Evolutionary conservation across 2,797 vertebrate genomes (phyloP).

Genomic region (Pangasius sanitwongsei): DNA sequence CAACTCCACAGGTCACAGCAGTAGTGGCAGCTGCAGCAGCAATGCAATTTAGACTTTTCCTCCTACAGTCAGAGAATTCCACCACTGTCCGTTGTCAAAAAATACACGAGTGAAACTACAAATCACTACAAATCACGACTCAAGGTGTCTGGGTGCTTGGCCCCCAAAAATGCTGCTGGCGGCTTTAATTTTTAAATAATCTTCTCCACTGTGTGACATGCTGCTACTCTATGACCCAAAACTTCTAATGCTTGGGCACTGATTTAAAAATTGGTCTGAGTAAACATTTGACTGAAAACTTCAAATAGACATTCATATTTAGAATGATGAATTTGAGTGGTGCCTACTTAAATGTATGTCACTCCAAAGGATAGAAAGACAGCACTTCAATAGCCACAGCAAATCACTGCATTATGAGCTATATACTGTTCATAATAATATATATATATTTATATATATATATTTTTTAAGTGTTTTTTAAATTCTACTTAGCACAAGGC

Average conservation of each 20-base stretch:
- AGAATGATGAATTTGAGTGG: not conserved
- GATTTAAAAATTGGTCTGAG: not conserved
- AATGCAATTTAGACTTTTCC: too few relatives aligned
- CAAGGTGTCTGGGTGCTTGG: too few relatives aligned
- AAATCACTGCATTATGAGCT: too few relatives aligned
- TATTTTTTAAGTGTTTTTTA: slow-evolving; percentile 19
- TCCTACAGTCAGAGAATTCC: too few relatives aligned
- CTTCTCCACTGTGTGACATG: not conserved
- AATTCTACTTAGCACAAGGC: slow-evolving; percentile 50
- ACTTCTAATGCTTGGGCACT: not conserved
- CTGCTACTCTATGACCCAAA: not conserved
- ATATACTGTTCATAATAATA: too few relatives aligned
- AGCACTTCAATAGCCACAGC: slow-evolving; percentile 50
- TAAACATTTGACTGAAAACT: not conserved
- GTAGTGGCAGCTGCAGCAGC: too few relatives aligned
- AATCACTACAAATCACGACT: too few relatives aligned
- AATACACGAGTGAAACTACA: too few relatives aligned
- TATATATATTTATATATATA: too few relatives aligned
- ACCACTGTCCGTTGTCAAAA: too few relatives aligned
- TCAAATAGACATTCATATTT: not conserved
- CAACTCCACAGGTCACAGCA: too few relatives aligned
- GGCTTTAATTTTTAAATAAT: not conserved
- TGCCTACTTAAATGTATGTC: not conserved
- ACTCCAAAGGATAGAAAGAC: slow-evolving; percentile 32
- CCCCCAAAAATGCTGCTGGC: too few relatives aligned